Base-by-base conservation (phyloP, 2,113 vertebrate genomes). In the Perca fluviatilis region DNA sequence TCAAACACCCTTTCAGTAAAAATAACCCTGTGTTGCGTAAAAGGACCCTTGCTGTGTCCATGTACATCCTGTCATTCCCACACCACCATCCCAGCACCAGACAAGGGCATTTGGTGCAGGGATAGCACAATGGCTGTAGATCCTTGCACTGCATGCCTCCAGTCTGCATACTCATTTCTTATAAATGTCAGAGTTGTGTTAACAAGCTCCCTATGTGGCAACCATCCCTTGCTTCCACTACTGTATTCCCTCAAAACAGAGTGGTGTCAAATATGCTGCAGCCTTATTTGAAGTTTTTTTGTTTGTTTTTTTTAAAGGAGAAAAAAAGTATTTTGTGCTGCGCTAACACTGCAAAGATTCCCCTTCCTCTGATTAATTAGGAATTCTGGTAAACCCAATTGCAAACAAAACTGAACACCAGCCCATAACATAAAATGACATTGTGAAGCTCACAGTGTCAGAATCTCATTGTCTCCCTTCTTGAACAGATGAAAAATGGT, bases 131-230 rank as follows among this genome's bases (percentile, higher is more conserved):
- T 16, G 60, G 64, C 64, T 75, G 85, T 73, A 27, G 85, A 79
- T 84, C 56, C 49, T 63, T 12, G 33, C 88, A 21, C 88, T 84
- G 84, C 85, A 66, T 77, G 84, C 62, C 18, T 81, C 70, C 78
- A 67, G 84, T 85, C 63, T 69, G 78, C 83, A 79, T 76, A 56
- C 86, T 88, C 82, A 50, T 86, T 80, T 62, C 14, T 84, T 79
- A 80, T 80, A 81, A 84, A 90, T 88, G 86, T 53, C 43, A 21
- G 71, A 47, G 51, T 85, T 85, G 71, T 81, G 90, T 86, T 85
- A 91, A 90, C 86, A 87, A 85, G 82, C 90, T 85, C 82, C 86
- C 78, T 88, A 46, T 70, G 77, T 79, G 86, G 80, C 75, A 73
- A 46, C 78, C 27, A 61, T 76, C 78, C 84, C 75, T 40, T 25